Percentiles rank a stretch among this genome's conserved stretches.
Conservation (phyloP, 2,888 invertebrate species). For the Lumbricus terrestris region DNA sequence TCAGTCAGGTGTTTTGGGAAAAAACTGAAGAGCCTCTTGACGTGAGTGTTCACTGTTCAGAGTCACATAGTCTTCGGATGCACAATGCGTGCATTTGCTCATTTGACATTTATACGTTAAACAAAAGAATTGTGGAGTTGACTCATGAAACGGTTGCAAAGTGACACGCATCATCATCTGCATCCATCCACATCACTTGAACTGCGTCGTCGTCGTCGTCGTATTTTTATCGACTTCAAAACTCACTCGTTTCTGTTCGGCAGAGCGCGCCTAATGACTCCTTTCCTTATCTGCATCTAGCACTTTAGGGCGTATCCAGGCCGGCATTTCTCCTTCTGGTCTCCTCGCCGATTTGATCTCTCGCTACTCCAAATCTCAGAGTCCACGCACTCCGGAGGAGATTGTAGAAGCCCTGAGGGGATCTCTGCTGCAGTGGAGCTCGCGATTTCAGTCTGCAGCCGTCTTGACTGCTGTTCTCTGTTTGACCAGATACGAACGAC, state of each 20-base stretch:
- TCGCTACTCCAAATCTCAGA: not conserved
- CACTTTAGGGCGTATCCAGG: conserved; percentile 3
- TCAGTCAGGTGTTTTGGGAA: not conserved
- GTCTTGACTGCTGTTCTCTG: not conserved
- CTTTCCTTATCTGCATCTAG: not conserved
- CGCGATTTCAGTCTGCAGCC: not conserved
- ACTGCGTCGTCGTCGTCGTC: not conserved
- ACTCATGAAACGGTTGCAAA: not conserved
- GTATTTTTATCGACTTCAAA: not conserved
- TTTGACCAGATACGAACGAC: not conserved
- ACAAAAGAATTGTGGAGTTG: too few species aligned
- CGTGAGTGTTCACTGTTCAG: not conserved
- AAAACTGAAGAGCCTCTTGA: too few species aligned
- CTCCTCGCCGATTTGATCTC: not conserved
- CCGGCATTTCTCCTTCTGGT: not conserved
- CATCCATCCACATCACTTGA: too few species aligned
- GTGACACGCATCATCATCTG: too few species aligned
- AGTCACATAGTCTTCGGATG: not conserved
- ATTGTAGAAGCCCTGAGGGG: not conserved
- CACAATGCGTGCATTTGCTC: not conserved
- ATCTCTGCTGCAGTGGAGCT: not conserved
- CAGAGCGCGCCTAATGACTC: not conserved
- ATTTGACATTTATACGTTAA: too few species aligned
- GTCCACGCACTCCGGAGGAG: not conserved
- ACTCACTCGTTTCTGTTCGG: not conserved